Evolutionary conservation across 2,888 invertebrate genomes (phyloP), one percentile per base, ranked within the genome.

Genomic region (Drosophila dives): DNA sequence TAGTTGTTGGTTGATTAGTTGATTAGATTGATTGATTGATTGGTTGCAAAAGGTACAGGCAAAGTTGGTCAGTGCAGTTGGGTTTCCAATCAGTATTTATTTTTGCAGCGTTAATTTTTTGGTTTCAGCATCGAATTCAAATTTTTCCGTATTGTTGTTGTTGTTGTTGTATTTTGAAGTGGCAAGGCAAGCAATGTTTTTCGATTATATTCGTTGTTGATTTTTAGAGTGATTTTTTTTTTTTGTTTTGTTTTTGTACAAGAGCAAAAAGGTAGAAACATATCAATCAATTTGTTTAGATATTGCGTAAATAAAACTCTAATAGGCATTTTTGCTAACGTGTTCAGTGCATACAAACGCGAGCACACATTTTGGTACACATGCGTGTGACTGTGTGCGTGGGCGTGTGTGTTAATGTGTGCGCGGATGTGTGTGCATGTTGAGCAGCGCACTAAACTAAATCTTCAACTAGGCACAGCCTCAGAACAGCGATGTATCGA

Each of bases 181-280:
- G 71, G 89, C 85, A 80, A 80, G 86, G 74, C 86, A 86, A 83
- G 89, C 87, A 86, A 75, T 74, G 62, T 80, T 53, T 56, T 71
- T 68, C 20, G 34, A 60, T 74, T 64, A 49, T 59, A 58, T 59
- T 74, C 67, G 59, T 72, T 76, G 71, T 61, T 64, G 60, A 64
- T 65, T 63, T 42, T 75, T 48, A 17, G 62, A 23, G 38, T 38
- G 38, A 29, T 38, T 8, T 38, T 7, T 45, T n/a, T 45, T 10
- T 60, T 56, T 70, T 64, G 51, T 75, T 64, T 56, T 56, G 15
- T 23, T 53, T 70, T 79, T 58, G 61, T 65, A 64, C 73, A 62
- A 74, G 56, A 50, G 59, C 70, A 68, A 69, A 63, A 50, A 61
- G 50, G 50, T 49, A 58, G 70, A 79, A 82, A 75, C 48, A 75